Evolutionary conservation across 30 jellyfish, hydroid and myxozoan genomes (phyloP), one percentile per base, ranked within the genome.

Genomic region (Rhopilema esculentum): DNA sequence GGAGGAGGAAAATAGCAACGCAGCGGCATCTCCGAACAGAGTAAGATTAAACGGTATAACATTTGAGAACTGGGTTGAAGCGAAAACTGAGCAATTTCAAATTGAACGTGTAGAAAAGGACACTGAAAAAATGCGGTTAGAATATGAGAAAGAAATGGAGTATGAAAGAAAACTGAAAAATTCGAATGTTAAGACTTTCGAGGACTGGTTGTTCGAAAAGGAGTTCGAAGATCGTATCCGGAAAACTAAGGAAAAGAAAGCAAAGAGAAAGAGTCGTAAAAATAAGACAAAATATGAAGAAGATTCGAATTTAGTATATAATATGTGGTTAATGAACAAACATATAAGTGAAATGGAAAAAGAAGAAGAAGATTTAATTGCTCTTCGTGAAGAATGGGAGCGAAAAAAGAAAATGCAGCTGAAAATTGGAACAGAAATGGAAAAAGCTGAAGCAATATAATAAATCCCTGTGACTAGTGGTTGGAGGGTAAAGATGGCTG

Each of bases 171-270:
- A 68, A 18, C 1, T 74, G 78, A 77, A 66, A 51, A 66, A 75
- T n/a, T 70, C 83, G 27, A 53, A 50, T 21, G 80, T 75, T 20
- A 91, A 91, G 66, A 91, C 97, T 1, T 91, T 75, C 66, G 97
- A 91, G 31, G 95, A 91, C 22, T 91, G 97, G 97, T 69, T 40
- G 29, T 21, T 75, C 8, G 89, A 57, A 16, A 91, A 91, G 84
- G 72, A 83, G 65, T 78, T 83, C 6, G 88, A 76, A 22, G 78
- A 83, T 27, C 84, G 91, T 1, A 21, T 52, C 80, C 66, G 72
- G 75, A 74, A 70, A 49, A 61, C 81, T 18, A 75, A 82, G 49
- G 87, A 80, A 62, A 82, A 80, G 87, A 53, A 62, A 48, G 87
- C 27, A 29, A 49, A 4, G 23, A 68, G 77, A 69, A 72, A 21